Evolutionary conservation across 2,797 vertebrate species (phyloP), one percentile per base, ranked within the genome.

Genomic region (Gobio occitaniae): DNA sequence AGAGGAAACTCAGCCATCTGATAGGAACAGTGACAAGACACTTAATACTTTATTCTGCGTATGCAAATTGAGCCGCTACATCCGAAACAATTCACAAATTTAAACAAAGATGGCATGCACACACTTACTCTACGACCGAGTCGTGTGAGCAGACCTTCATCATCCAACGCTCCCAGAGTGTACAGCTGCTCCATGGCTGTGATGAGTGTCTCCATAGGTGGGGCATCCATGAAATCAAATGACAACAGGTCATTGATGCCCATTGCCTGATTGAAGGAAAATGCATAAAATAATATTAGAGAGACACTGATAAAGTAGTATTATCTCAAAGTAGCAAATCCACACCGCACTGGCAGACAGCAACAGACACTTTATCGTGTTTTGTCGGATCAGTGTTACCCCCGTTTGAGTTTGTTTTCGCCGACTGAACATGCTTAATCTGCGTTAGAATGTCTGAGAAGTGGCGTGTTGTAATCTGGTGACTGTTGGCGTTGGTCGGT

Each of bases 101-200:
- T 13, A 59, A 21, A 19, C 16, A 75, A 15, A 25, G 21, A 48
- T 3, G 9, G 52, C 2, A 19, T 72, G 10, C 5, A 52, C n/a
- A 44, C n/a, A 79, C 95, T 89, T 94, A 99, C 98, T 96, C 98
- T 95, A 86, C 98, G 95, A 0, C 98, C 98, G 3, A 99, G 92
- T 0, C 98, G 96, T 3, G 98, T 99, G 68, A 99, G 97, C 72
- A 99, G 91, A 0, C 98, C 98, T 89, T 99, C 98, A 0, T 99
- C 97, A 2, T 99, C 98, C 93, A 99, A 93, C 48, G 98, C 97
- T 76, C 98, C 98, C 89, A 99, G 94, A 0, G 97, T 99, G 91
- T 99, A 99, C 3, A 99, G 95, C 91, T 99, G 98, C 92, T 99
- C 98, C 98, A 99, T 99, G 89, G 98, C 98, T 3, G 98, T 99